phyloP scores from a whole-genome alignment of 2,888 invertebrate species.

The Anoncus sp. region DNA sequence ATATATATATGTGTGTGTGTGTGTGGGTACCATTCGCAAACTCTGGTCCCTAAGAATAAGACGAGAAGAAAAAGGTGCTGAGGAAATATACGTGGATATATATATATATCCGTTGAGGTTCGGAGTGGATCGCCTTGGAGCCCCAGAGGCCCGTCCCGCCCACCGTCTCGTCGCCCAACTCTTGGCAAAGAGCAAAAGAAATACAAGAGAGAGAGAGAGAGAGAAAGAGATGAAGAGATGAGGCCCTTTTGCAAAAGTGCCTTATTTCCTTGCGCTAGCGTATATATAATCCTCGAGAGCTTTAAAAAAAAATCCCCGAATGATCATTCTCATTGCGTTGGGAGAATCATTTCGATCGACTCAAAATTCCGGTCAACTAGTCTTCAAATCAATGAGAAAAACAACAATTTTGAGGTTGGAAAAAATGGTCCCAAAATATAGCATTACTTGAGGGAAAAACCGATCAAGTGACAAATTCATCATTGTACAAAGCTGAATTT shows the following conservation, averaged over 20 bases:
- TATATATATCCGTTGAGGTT: constrained; percentile 68
- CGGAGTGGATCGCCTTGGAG: constrained; percentile 83
- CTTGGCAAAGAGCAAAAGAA: constrained; percentile 29
- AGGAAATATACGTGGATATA: constrained; percentile 77
- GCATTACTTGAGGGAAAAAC: too few relatives aligned
- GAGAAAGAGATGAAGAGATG: constrained; percentile 15
- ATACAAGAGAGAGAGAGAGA: constrained; percentile 8
- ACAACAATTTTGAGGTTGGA: not conserved
- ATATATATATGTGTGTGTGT: not conserved
- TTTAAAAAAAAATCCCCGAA: constrained; percentile 34
- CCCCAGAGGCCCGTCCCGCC: constrained; percentile 82
- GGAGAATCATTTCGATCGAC: constrained; percentile 8
- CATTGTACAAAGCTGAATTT: too few relatives aligned
- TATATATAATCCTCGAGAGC: constrained; percentile 42
- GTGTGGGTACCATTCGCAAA: constrained; percentile 23
- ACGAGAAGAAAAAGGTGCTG: constrained; percentile 75
- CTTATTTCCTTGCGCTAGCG: constrained; percentile 58
- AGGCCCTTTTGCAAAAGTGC: constrained; percentile 61
- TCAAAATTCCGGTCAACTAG: not conserved
- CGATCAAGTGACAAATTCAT: too few relatives aligned
- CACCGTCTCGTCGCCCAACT: constrained; percentile 81
- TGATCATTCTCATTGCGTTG: constrained; percentile 29
- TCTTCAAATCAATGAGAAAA: too few relatives aligned
- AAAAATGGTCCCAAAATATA: constrained; percentile 3
- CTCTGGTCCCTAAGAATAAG: constrained; percentile 66